These are phyloP conservation scores for Geodia barretti DNA, from an alignment of 37 sponge, comb jelly and placozoan species.

Conservation along the genomic window DNA sequence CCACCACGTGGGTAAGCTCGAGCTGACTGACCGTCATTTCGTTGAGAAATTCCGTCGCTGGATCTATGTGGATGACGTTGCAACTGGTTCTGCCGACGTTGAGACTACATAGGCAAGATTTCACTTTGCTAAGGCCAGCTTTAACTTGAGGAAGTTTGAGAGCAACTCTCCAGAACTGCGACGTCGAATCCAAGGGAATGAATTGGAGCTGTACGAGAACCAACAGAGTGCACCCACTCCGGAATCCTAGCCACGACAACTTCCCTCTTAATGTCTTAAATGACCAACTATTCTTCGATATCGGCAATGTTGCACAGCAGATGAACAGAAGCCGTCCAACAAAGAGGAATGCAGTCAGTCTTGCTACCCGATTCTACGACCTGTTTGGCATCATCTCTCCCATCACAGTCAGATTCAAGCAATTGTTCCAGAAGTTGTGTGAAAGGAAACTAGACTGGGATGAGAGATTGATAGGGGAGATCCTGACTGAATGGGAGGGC, in stretches of 20 bases:
- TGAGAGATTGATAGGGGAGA: neutral
- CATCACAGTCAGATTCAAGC: neutral
- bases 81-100: neutral
- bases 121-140: neutral
- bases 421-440: neutral
- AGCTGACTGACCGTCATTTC: neutral
- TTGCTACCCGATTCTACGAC: conserved; percentile 1
- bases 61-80: conserved; percentile 20
- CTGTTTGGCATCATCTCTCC: conserved; percentile 7
- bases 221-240: too few species aligned
- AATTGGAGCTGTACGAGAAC: too few species aligned
- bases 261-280: neutral
- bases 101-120: neutral
- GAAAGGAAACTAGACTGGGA: neutral
- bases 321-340: neutral
- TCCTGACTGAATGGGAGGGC: too few species aligned
- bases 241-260: too few species aligned
- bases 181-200: too few species aligned
- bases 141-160: conserved; percentile 6
- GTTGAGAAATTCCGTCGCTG: conserved; percentile 10
- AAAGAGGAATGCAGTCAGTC: neutral
- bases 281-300: conserved; percentile 1
- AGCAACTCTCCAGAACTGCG: conserved; percentile 5
- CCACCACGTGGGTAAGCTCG: conserved; percentile 4
- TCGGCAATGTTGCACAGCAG: neutral